Evolutionary conservation across 2,113 vertebrate species (phyloP).

Genomic region (Pseudorasbora parva): DNA sequence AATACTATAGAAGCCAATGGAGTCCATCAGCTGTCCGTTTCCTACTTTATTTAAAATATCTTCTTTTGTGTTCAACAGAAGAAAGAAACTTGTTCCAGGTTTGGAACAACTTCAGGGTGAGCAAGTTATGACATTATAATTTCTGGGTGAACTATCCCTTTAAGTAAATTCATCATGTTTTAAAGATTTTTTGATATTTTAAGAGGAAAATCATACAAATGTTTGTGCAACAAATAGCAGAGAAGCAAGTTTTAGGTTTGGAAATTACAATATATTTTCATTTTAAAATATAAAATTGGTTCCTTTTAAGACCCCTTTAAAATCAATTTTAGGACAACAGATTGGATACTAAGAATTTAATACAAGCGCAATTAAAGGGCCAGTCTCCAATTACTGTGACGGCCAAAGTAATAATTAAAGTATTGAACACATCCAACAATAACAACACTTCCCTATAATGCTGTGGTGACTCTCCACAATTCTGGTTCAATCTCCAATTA

Average conservation of each 20-base stretch:
- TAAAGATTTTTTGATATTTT: too few species aligned
- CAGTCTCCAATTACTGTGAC: slow-evolving; percentile 9
- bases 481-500: not conserved
- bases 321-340: not conserved
- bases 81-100: too few species aligned
- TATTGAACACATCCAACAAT: slow-evolving; percentile 14
- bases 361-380: not conserved
- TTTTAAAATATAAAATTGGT: not conserved
- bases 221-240: not conserved
- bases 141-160: not conserved
- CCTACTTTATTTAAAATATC: too few species aligned
- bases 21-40: too few species aligned
- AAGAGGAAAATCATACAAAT: too few species aligned
- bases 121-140: too few species aligned
- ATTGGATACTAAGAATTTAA: not conserved
- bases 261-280: not conserved
- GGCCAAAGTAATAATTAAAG: not conserved
- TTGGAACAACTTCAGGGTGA: too few species aligned
- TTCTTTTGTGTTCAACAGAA: too few species aligned
- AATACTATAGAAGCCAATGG: too few species aligned
- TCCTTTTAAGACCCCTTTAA: not conserved
- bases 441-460: slow-evolving; percentile 1
- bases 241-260: not conserved
- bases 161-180: not conserved
- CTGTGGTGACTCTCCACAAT: not conserved